Conservation (phyloP, 2,888 invertebrate genomes). For the Diarsia rubi region DNA sequence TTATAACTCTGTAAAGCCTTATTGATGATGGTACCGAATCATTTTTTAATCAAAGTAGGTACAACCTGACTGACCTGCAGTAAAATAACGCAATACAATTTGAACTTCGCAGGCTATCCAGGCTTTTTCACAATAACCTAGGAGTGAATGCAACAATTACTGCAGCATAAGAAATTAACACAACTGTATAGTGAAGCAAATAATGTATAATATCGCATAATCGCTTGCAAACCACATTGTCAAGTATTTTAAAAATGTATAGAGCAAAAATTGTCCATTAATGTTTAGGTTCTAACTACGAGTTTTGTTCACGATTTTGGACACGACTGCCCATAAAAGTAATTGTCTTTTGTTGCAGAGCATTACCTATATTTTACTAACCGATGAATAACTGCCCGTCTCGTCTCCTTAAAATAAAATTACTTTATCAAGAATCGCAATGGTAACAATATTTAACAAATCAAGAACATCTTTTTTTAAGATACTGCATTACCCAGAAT, state of each 20-base stretch:
- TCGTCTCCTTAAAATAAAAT: neutral
- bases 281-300: neutral
- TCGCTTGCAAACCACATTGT: neutral
- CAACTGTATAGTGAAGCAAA: constrained; percentile 1
- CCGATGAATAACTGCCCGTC: neutral
- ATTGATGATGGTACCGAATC: too few species aligned
- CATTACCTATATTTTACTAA: neutral
- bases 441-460: neutral
- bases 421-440: neutral
- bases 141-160: neutral
- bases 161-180: neutral
- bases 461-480: neutral
- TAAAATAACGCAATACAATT: too few species aligned
- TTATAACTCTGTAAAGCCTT: too few species aligned
- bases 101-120: too few species aligned
- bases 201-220: neutral
- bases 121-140: neutral
- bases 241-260: neutral
- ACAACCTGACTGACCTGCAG: too few species aligned
- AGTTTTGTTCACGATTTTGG: neutral
- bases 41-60: too few species aligned
- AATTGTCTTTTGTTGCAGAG: neutral
- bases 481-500: neutral
- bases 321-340: neutral
- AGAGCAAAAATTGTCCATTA: neutral